These are phyloP conservation scores for Danaus plexippus DNA, from an alignment of 1,140 invertebrate genomes.

Conservation along the genomic window DNA sequence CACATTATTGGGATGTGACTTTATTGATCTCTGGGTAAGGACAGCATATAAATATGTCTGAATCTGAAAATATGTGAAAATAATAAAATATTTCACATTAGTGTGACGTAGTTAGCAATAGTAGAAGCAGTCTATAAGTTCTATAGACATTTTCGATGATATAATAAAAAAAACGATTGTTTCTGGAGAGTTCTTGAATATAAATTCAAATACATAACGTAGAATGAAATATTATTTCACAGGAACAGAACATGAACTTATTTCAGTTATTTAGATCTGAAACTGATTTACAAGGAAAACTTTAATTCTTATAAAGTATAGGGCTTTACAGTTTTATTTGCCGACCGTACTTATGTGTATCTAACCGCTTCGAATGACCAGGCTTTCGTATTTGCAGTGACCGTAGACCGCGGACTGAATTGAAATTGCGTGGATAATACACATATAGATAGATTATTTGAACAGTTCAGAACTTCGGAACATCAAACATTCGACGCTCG, in stretches of 20 bases:
- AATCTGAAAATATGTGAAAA: background rate
- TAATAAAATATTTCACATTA: too few species aligned
- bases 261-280: too few species aligned
- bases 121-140: too few species aligned
- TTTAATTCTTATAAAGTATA: too few species aligned
- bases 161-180: background rate
- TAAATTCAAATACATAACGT: background rate
- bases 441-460: background rate
- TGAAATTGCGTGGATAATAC: slow-evolving; percentile 37
- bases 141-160: too few species aligned
- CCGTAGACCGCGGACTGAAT: slow-evolving; percentile 25
- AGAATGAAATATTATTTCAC: too few species aligned
- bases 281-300: too few species aligned
- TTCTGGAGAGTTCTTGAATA: background rate
- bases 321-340: slow-evolving; percentile 9
- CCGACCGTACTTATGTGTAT: slow-evolving; percentile 19
- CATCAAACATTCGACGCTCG: too few species aligned
- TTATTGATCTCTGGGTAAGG: slow-evolving; percentile 10
- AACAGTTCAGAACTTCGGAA: too few species aligned
- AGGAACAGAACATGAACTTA: too few species aligned
- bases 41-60: slow-evolving; percentile 1
- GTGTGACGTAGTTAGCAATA: too few species aligned
- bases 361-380: slow-evolving; percentile 19
- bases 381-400: slow-evolving; percentile 18
- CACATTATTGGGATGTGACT: slow-evolving; percentile 20